Evolutionary conservation across 2,113 vertebrate species (phyloP), one percentile per base, ranked within the genome.

Genomic region (Ochotona curzoniae): DNA sequence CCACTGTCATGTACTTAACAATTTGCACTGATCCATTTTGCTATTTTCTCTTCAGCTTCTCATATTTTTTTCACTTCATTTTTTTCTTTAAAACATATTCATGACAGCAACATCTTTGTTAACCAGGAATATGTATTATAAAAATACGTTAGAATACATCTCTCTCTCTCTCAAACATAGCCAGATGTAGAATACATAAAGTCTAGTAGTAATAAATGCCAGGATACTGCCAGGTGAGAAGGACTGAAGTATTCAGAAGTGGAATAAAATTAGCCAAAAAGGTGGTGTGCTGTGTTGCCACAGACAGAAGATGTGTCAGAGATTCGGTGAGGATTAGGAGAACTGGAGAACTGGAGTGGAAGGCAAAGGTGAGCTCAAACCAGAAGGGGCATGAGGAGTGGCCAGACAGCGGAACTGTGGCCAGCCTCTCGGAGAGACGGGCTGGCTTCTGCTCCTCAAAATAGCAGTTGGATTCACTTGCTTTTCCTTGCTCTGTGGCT

Each of bases 91-190:
- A 66, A 83, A 73, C 25, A 51, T 47, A 49, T 83, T 89, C 10
- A 61, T 47, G 71, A 66, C 51, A 61, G 66, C 21, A 88, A 71
- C 17, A n/a, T 75, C 64, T 93, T 86, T 81, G 82, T 89, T 95
- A 89, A 74, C 12, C 32, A 63, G 75, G 61, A 76, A 89, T 61
- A 89, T 78, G 84, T 57, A 25, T 71, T 51, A 49, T 38, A 83
- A 67, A 93, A 87, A 51, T 25, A 44, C 13, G 10, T 67, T 78
- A 63, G 6, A 44, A 44, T 44, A 44, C 38, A 44, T 44, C 38
- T 82, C 83, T 75, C 38, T 44, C 38, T 35, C 63, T 54, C 49
- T 23, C 15, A 64, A 93, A 70, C 4, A 61, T 67, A 92, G 38
- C 38, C 64, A 61, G 30, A 44, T 60, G 38, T 26, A 71, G 74